These are phyloP conservation scores for Stictocephala bisonia DNA, from an alignment of 2,888 invertebrate species.

Conservation along the genomic window DNA sequence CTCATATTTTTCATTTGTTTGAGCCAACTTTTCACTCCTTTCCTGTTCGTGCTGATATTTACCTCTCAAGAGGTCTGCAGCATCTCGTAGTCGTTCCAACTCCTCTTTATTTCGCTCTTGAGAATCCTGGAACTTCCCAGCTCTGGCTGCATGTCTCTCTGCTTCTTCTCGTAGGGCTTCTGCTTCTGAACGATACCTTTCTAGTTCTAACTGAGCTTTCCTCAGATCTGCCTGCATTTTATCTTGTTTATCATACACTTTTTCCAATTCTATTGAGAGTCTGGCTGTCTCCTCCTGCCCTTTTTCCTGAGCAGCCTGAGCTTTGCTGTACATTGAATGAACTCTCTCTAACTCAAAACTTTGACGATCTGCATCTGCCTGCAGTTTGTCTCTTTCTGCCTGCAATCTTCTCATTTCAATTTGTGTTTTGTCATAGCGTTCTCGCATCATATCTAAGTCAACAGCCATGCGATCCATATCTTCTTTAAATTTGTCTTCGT, in stretches of 20 bases:
- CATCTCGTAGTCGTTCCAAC: conserved; percentile 69
- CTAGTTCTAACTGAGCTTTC: conserved; percentile 82
- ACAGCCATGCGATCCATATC: conserved; percentile 80
- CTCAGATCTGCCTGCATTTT: conserved; percentile 84
- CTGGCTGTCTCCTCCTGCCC: conserved; percentile 90
- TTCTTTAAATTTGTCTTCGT: conserved; percentile 91
- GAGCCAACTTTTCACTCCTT: conserved; percentile 80
- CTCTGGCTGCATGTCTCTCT: conserved; percentile 77
- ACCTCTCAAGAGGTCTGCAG: conserved; percentile 79
- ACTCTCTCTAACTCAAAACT: conserved; percentile 89
- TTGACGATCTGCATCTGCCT: conserved; percentile 84
- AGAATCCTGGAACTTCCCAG: conserved; percentile 64
- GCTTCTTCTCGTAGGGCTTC: conserved; percentile 84
- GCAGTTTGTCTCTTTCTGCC: conserved; percentile 86
- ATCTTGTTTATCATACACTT: conserved; percentile 91
- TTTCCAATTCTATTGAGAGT: conserved; percentile 88
- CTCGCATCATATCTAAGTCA: conserved; percentile 88
- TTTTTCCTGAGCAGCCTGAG: conserved; percentile 86
- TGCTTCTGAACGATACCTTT: conserved; percentile 75
- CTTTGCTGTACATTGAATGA: conserved; percentile 87
- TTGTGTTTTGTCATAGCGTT: conserved; percentile 89
- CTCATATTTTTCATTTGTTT: conserved; percentile 80
- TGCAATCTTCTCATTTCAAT: conserved; percentile 84
- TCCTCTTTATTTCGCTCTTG: conserved; percentile 73
- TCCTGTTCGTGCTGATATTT: conserved; percentile 83